These are phyloP conservation scores for Chaetogeoica ovagalla DNA, from an alignment of 2,888 invertebrate genomes.

Conservation along the genomic window DNA sequence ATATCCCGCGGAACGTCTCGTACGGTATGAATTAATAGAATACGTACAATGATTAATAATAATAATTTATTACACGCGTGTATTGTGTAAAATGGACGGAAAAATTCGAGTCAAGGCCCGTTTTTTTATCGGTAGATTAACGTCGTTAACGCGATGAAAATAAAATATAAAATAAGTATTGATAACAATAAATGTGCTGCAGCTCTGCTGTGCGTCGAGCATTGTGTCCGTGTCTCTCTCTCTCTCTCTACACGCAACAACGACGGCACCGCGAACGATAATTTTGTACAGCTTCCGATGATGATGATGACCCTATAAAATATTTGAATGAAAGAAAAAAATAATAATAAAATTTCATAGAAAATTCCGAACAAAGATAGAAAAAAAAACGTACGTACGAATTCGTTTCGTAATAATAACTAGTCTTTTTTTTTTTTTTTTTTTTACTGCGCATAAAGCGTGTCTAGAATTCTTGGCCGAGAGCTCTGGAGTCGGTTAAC, in stretches of 20 bases:
- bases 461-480: too few relatives aligned
- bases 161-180: not conserved
- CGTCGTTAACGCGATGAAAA: constrained; percentile 12
- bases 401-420: too few relatives aligned
- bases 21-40: too few relatives aligned
- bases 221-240: not conserved
- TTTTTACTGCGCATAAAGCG: too few relatives aligned
- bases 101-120: constrained; percentile 13
- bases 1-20: too few relatives aligned
- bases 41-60: not conserved
- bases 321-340: too few relatives aligned
- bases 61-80: not conserved
- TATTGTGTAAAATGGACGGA: not conserved
- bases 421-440: too few relatives aligned
- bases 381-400: too few relatives aligned
- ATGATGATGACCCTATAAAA: too few relatives aligned
- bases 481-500: too few relatives aligned
- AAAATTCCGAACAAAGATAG: too few relatives aligned
- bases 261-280: not conserved
- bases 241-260: not conserved
- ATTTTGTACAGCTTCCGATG: not conserved
- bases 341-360: too few relatives aligned
- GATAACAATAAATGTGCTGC: not conserved
- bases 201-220: not conserved
- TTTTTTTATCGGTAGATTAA: constrained; percentile 9